Base-by-base conservation (phyloP, 2,113 vertebrate genomes). In the Dermatemys mawii region DNA sequence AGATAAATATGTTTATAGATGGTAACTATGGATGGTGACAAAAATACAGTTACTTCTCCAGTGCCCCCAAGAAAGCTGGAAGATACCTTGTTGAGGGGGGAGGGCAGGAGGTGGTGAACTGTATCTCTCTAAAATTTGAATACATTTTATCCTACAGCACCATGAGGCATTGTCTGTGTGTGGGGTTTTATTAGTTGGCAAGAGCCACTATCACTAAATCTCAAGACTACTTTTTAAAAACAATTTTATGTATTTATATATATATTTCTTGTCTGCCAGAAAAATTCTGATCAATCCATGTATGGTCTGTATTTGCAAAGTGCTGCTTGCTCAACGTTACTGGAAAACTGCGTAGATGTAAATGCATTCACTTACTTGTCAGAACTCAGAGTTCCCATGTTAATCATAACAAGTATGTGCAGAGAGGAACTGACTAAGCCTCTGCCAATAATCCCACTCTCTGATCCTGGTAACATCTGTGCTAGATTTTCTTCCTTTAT, bases 401-500 rank as follows among this genome's bases (percentile, higher is more conserved):
- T 95, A 92, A 95, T 96, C 89, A 67, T 82, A 90, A n/a, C 53
- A 87, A 95, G 22, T 11, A 1, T 60, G 54, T 94, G 82, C 88
- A 22, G 50, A 55, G 55, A 93, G 92, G 75, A 92, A 50, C 88
- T 92, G 91, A 83, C 82, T 57, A n/a, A 86, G 55, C 78, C 83
- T 83, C 57, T 90, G 86, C 87, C 81, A 90, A 22, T 46, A 80
- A 78, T 81, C 86, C 49, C 49, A 87, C 88, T 75, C 81, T 87
- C 81, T 75, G 57, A 81, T 46, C 11, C 26, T 90, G 81, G 55
- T 91, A 83, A 95, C 88, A 88, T 97, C 91, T 97, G 95, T 24
- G 76, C 78, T 89, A 4, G 50, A 2, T 97, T 97, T 96, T 95
- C 87, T 94, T 91, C 87, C 82, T 96, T 94, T 94, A 46, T 94